Conservation (phyloP, 2,797 vertebrate genomes). For the Moxostoma hubbsi region DNA sequence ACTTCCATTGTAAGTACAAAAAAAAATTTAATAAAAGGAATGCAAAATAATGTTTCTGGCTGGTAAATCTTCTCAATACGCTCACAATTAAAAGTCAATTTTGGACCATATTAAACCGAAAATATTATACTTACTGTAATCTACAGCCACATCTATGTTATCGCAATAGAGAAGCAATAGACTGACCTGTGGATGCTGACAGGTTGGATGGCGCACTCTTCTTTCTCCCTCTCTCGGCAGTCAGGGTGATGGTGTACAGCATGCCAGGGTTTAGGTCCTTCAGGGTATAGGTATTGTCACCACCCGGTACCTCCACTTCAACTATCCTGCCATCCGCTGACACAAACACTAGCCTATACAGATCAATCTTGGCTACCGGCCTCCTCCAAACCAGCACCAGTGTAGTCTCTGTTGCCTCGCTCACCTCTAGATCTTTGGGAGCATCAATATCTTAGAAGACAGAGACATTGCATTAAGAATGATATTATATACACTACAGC, state of each 20-base stretch:
- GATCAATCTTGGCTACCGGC: conserved; percentile 88
- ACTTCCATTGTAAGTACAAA: too few species aligned
- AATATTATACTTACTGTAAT: neutral
- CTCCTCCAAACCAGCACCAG: conserved; percentile 85
- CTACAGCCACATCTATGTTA: neutral
- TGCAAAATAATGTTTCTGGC: too few species aligned
- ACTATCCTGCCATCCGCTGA: conserved; percentile 73
- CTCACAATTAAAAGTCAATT: too few species aligned
- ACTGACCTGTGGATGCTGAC: conserved; percentile 87
- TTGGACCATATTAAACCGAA: too few species aligned
- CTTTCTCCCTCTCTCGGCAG: conserved; percentile 85
- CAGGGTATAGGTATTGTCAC: conserved; percentile 79
- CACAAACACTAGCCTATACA: conserved; percentile 81
- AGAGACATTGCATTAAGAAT: neutral
- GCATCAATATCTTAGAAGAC: conserved; percentile 84
- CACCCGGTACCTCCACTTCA: conserved; percentile 79
- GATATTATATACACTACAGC: neutral
- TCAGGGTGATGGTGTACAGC: conserved; percentile 85
- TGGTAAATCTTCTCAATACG: too few species aligned
- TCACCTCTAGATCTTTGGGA: conserved; percentile 85
- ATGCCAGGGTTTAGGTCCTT: conserved; percentile 81
- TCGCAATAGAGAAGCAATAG: neutral
- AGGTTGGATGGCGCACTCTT: conserved; percentile 81
- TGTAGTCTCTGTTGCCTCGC: conserved; percentile 82
- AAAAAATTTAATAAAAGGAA: too few species aligned